Conservation (phyloP, 2,113 vertebrate genomes). For the Alethe castanea region DNA sequence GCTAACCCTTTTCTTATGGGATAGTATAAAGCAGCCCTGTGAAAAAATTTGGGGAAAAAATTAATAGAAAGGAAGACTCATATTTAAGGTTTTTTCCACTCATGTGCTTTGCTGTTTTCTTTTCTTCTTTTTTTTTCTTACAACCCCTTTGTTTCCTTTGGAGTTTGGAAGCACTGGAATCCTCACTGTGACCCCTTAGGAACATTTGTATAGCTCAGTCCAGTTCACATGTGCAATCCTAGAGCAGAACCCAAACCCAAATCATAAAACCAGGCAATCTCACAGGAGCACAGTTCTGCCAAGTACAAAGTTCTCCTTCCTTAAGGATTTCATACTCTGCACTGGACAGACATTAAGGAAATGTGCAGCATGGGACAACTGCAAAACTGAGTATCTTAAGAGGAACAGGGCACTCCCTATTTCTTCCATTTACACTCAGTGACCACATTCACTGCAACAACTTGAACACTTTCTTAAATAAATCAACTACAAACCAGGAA, state of each 20-base stretch:
- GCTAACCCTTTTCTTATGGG: not conserved
- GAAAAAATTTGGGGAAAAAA: rapidly evolving
- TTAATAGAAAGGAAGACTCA: not conserved
- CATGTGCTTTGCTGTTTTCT: not conserved
- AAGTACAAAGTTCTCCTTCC: not conserved
- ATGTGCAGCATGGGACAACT: not conserved
- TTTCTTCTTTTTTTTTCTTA: not conserved
- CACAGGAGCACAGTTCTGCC: not conserved
- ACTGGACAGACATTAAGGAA: not conserved
- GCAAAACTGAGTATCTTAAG: not conserved
- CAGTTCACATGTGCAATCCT: not conserved
- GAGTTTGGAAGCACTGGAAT: not conserved
- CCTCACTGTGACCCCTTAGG: not conserved
- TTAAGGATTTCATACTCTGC: not conserved
- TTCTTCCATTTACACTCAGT: not conserved
- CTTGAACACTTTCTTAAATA: not conserved
- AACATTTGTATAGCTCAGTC: not conserved
- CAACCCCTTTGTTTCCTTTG: not conserved
- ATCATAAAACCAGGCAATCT: not conserved
- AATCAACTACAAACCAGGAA: not conserved
- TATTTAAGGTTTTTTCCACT: not conserved
- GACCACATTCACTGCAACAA: not conserved
- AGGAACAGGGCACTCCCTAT: not conserved
- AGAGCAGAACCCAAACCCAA: not conserved
- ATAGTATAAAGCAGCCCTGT: not conserved